Conservation (phyloP, 2,888 invertebrate species). For the Chymomyza procnemis region DNA sequence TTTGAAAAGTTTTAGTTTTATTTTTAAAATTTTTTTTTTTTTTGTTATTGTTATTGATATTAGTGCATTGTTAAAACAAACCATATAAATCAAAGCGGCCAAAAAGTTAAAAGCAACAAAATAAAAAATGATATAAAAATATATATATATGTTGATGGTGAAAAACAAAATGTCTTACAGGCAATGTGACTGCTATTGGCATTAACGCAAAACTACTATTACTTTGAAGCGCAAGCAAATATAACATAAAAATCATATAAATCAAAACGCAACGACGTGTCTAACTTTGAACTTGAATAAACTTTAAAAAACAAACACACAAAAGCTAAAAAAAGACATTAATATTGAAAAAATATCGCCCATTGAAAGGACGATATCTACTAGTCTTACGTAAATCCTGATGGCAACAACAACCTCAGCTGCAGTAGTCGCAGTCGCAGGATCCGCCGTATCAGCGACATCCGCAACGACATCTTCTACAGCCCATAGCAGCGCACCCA, state of each 20-base stretch:
- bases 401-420: slow-evolving; percentile 68
- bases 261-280: no score
- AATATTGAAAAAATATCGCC: slow-evolving; percentile 3
- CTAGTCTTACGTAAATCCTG: slow-evolving; percentile 54
- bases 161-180: slow-evolving; percentile 17
- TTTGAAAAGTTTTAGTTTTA: not conserved
- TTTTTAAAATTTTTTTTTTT: slow-evolving; percentile 8
- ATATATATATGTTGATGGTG: not conserved
- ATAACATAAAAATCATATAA: slow-evolving; percentile 1
- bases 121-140: slow-evolving; percentile 12
- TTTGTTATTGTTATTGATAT: slow-evolving; percentile 1
- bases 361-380: not conserved
- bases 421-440: slow-evolving; percentile 36
- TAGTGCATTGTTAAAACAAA: slow-evolving; percentile 7
- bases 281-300: slow-evolving; percentile 5
- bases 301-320: slow-evolving; percentile 11
- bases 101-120: not conserved
- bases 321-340: slow-evolving; percentile 7
- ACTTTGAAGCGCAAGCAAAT: no score
- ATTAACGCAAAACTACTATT: not conserved
- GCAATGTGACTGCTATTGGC: slow-evolving; percentile 64
- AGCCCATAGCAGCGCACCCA: slow-evolving; percentile 65
- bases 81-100: slow-evolving; percentile 6
- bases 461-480: slow-evolving; percentile 21
- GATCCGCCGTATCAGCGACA: slow-evolving; percentile 29